Evolutionary conservation across 1,140 invertebrate species (phyloP), one percentile per base, ranked within the genome.

Genomic region (Drosophila tsacasi): DNA sequence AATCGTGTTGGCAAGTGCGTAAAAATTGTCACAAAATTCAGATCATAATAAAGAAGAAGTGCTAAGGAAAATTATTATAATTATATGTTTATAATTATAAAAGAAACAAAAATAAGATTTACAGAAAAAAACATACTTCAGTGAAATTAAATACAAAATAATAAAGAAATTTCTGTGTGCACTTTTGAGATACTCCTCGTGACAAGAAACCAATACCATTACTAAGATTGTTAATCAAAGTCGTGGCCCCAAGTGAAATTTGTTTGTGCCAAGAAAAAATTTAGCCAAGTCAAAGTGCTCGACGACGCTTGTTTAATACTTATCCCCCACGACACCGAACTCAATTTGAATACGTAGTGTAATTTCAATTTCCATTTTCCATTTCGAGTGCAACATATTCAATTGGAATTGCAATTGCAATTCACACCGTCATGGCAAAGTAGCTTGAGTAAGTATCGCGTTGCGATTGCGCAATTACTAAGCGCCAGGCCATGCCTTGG

Each of bases 401-500:
- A 46, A 63, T 58, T 64, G 62, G 40, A 76, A 81, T 57, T 76
- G 77, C 81, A 80, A 72, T 73, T 85, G 73, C 77, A 87, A 89
- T 87, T 84, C 81, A 84, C 81, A 78, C 52, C 73, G 74, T 46
- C 73, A 64, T 78, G 67, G 60, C 81, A 68, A 78, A 78, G 76
- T 66, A 63, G 54, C 68, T 79, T 71, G 74, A 69, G 84, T 86
- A 58, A 86, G 79, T 86, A 87, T 83, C 71, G 57, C 39, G 66
- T 49, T 74, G 57, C 63, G 57, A 67, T 89, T 87, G 81, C 77
- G 77, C 77, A 90, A 89, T 81, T 75, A 75, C 39, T 67, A 78
- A 81, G 74, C 78, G 84, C 84, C 77, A 79, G 81, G 81, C 77
- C 74, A 81, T 87, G 85, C 77, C 81, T 81, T 59, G 85, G 67